A percentile compares a stretch with the other conserved stretches of the same genome.
Conservation (phyloP, 2,888 invertebrate genomes). For the Chaetoderma sp. region DNA sequence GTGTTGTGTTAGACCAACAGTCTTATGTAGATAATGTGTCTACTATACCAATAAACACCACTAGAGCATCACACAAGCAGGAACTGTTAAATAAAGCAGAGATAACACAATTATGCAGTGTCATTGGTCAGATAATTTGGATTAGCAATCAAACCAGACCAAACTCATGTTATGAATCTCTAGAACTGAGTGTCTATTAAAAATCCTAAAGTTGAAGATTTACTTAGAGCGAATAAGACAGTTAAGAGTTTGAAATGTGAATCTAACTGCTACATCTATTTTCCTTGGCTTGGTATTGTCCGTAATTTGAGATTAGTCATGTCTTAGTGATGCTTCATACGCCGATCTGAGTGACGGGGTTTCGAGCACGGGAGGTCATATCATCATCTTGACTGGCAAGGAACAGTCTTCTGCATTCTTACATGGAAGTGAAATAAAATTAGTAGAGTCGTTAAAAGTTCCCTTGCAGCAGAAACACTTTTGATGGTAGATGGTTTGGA, state of each 20-base stretch:
- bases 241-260: not conserved
- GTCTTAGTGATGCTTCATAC: slow-evolving; percentile 36
- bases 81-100: not conserved
- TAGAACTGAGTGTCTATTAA: slow-evolving; percentile 2
- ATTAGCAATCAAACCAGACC: slow-evolving; percentile 2
- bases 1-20: slow-evolving; percentile 23
- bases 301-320: too few relatives aligned
- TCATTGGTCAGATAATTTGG: slow-evolving; percentile 5
- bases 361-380: slow-evolving; percentile 22
- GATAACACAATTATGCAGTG: not conserved
- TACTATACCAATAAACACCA: not conserved
- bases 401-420: slow-evolving; percentile 19
- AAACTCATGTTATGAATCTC: slow-evolving; percentile 4
- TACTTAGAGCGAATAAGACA: not conserved
- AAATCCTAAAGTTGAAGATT: not conserved
- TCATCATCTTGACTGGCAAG: slow-evolving; percentile 23
- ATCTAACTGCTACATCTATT: not conserved
- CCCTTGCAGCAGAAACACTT: slow-evolving; percentile 35
- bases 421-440: slow-evolving; percentile 32
- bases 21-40: not conserved
- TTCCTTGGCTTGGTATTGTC: not conserved
- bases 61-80: not conserved
- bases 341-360: slow-evolving; percentile 35
- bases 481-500: slow-evolving; percentile 30
- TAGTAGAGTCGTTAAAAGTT: slow-evolving; percentile 34